These are phyloP conservation scores for Osmerus eperlanus DNA, from an alignment of 2,113 vertebrate species.

Conservation along the genomic window DNA sequence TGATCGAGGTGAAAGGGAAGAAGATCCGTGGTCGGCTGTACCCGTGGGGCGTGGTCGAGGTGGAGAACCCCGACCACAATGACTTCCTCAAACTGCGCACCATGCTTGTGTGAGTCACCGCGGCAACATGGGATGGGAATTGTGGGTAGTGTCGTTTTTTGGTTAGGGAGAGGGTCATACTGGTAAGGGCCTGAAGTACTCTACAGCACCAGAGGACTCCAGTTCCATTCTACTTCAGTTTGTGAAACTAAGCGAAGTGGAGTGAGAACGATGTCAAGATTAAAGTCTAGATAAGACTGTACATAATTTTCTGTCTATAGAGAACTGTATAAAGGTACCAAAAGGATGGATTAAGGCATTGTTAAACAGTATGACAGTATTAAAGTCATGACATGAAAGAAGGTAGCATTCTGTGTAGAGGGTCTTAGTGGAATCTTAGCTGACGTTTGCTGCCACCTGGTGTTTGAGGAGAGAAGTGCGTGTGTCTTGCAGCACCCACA, in stretches of 20 bases:
- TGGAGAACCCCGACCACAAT: conserved; percentile 91
- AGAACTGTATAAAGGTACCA: too few species aligned
- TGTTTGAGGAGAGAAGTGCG: conserved; percentile 26
- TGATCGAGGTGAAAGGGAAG: conserved; percentile 91
- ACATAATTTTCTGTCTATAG: too few species aligned
- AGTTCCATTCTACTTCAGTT: background rate
- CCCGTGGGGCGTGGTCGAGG: conserved; percentile 82
- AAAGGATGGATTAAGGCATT: too few species aligned
- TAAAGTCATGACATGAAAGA: too few species aligned
- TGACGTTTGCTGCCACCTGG: conserved; percentile 47
- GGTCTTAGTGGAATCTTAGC: background rate
- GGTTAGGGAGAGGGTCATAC: too few species aligned
- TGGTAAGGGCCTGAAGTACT: too few species aligned
- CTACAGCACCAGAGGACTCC: background rate
- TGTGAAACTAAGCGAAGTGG: background rate
- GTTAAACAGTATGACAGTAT: too few species aligned
- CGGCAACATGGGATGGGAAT: background rate
- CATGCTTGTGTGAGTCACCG: conserved; percentile 82
- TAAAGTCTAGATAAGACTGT: too few species aligned
- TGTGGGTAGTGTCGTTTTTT: background rate
- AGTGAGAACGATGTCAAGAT: too few species aligned
- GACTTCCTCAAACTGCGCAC: conserved; percentile 87
- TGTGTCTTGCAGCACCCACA: conserved; percentile 75
- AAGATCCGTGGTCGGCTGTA: conserved; percentile 85
- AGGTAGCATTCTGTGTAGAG: too few species aligned